Evolutionary conservation across 1,140 invertebrate genomes (phyloP).

Genomic region (Cotesia chilonis): DNA sequence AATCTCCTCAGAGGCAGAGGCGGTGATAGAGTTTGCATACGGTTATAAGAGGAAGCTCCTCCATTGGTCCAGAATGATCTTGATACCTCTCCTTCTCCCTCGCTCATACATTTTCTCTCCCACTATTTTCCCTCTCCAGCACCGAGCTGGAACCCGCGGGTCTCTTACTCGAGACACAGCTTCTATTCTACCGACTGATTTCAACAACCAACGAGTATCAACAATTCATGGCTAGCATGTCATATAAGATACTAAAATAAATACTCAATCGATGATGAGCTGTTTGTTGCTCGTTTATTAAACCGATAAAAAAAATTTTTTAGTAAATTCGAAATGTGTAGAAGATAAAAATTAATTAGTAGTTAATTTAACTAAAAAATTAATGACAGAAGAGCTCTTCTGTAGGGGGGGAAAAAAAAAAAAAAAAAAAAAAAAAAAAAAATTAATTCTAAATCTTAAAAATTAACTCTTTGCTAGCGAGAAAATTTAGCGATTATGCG

Average conservation of each 20-base stretch:
- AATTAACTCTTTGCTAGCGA: too few relatives aligned
- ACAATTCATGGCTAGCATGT: background rate
- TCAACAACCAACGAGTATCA: background rate
- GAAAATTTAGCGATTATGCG: too few relatives aligned
- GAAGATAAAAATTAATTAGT: too few relatives aligned
- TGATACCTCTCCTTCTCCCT: conserved; percentile 40
- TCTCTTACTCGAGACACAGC: background rate
- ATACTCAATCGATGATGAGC: conserved; percentile 18
- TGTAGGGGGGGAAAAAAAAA: too few relatives aligned
- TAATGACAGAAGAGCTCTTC: too few relatives aligned
- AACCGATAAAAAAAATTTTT: background rate
- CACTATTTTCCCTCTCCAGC: conserved; percentile 34
- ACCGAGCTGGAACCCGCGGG: background rate
- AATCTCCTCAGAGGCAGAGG: conserved; percentile 52
- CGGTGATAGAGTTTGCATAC: conserved; percentile 64
- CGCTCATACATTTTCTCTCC: conserved; percentile 42
- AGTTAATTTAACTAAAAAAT: too few relatives aligned
- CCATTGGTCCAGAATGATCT: conserved; percentile 63
- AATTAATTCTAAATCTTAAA: too few relatives aligned
- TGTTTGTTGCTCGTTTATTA: too few relatives aligned
- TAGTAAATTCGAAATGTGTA: background rate
- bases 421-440: too few relatives aligned
- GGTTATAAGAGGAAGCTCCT: conserved; percentile 53
- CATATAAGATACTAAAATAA: background rate
- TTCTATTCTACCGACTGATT: background rate